Conservation (phyloP, 2,888 invertebrate species). For the Cheiracanthium punctorium region DNA sequence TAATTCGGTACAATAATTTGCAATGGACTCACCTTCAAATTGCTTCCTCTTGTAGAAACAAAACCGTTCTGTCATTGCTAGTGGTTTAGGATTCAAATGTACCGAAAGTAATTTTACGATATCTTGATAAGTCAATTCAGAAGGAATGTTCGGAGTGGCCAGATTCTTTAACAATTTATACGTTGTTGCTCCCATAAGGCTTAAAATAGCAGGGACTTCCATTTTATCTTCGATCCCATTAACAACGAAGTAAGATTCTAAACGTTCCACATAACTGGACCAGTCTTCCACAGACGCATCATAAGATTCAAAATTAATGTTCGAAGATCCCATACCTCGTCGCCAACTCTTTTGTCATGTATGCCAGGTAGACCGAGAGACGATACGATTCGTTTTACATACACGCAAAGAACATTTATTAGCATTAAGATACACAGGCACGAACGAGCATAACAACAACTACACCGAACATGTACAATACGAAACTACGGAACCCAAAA, state of each 20-base stretch:
- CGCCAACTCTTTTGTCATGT: conserved; percentile 51
- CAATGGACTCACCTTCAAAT: conserved; percentile 46
- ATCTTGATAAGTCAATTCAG: conserved; percentile 42
- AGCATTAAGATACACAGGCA: conserved; percentile 39
- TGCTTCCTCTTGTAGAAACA: conserved; percentile 47
- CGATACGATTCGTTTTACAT: conserved; percentile 50
- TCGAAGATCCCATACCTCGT: conserved; percentile 39
- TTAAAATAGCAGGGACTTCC: conserved; percentile 42
- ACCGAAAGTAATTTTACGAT: conserved; percentile 43
- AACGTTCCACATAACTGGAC: conserved; percentile 42
- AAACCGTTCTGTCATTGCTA: conserved; percentile 40
- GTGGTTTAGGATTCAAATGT: conserved; percentile 43
- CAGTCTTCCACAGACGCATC: conserved; percentile 43
- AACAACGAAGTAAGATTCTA: conserved; percentile 44
- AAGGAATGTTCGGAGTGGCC: conserved; percentile 42
- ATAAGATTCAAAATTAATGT: conserved; percentile 44
- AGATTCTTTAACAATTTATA: conserved; percentile 43
- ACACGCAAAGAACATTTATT: conserved; percentile 47
- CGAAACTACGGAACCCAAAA: conserved; percentile 24
- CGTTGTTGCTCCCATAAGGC: conserved; percentile 42
- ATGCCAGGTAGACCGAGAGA: conserved; percentile 50
- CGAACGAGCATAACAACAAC: conserved; percentile 43
- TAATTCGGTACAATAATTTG: conserved; percentile 51
- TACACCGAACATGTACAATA: conserved; percentile 42
- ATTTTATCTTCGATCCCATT: conserved; percentile 39